Base-by-base conservation (phyloP, 2,888 invertebrate genomes). In the Tachystola acroxantha region DNA sequence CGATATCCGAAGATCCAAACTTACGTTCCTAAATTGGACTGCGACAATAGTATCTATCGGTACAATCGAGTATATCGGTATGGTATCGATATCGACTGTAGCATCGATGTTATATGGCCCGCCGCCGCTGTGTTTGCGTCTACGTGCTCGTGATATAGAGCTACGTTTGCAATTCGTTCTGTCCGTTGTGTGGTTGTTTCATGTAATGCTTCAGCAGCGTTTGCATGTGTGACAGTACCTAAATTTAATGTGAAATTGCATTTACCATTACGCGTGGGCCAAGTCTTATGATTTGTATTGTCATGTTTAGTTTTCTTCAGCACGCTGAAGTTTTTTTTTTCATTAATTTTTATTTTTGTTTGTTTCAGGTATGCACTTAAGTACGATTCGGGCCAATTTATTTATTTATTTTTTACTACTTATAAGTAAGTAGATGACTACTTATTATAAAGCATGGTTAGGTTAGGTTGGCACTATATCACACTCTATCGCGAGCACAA, bases 101-200 rank as follows among this genome's bases (percentile, higher is more conserved):
- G 45, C 51, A 58, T 60, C 58, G 62, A 57, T 64, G 56, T 54
- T 57, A 57, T 61, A 55, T 60, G 54, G 57, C 55, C 58, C n/a
- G 24, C 57, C 53, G 57, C 56, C 54, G 53, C 62, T 58, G 61
- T 67, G 57, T 58, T 53, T 63, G 63, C 57, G 57, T 60, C 61
- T 59, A 63, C 64, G 61, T 61, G 62, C 54, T 41, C 56, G 64
- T 73, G 74, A 74, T 72, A 61, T 69, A 70, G 58, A 57, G 64
- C 67, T 57, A 59, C 69, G 64, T 68, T 62, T 57, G 68, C 64
- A 65, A 67, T 70, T 67, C 63, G 63, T 68, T 64, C 65, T 56
- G 51, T 54, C 47, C 42, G 51, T 63, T 58, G 61, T 68, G 31
- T 32, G 32, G 31, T 20, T 32, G 37, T 28, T 10, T 20, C 32